These are phyloP conservation scores for Podiceps cristatus DNA, from an alignment of 2,113 vertebrate genomes.

Conservation along the genomic window DNA sequence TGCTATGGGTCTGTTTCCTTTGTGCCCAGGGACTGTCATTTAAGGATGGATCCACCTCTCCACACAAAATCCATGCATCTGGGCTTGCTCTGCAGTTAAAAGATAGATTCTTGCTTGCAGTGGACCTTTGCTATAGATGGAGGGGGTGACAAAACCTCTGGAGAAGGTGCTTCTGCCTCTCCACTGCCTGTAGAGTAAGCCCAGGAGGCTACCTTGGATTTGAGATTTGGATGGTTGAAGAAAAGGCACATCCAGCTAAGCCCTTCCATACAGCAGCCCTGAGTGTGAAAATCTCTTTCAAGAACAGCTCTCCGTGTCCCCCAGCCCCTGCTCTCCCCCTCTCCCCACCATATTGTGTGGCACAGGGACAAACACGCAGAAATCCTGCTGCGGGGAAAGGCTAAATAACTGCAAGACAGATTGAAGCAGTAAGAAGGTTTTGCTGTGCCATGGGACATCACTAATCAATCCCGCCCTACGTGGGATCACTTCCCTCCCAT, in stretches of 20 bases:
- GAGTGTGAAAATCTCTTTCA: background rate
- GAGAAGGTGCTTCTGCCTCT: background rate
- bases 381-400: background rate
- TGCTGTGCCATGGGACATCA: background rate
- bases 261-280: background rate
- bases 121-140: background rate
- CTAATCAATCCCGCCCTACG: background rate
- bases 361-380: background rate
- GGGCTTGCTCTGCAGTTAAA: background rate
- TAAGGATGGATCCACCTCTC: background rate
- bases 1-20: background rate
- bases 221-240: background rate
- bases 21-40: background rate
- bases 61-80: background rate
- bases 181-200: background rate
- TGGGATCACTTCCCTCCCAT: no score
- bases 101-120: background rate
- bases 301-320: background rate
- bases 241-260: background rate
- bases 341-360: rapidly evolving
- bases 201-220: background rate
- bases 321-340: background rate
- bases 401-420: rapidly evolving
- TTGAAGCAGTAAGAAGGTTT: background rate
- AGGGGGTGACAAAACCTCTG: background rate